A percentile compares a stretch with the other conserved stretches of the same genome.
These are phyloP conservation scores for Rhopilema esculentum DNA, from an alignment of 30 jellyfish, hydroid and myxozoan species.

Conservation along the genomic window DNA sequence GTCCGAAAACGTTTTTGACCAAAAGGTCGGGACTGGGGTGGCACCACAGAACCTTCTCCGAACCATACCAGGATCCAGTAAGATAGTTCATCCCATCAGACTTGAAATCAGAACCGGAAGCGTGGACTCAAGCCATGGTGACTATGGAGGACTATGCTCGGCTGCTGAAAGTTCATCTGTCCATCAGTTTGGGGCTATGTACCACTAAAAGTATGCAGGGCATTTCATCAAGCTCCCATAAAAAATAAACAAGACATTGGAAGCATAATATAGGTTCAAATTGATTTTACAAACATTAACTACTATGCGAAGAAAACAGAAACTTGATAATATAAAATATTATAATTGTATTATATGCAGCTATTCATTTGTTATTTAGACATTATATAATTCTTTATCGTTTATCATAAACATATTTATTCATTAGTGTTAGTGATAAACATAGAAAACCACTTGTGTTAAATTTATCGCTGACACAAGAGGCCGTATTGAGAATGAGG, in stretches of 20 bases:
- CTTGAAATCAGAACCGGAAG: slow-evolving; percentile 62
- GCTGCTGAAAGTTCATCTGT: slow-evolving; percentile 3
- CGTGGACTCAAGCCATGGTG: slow-evolving; percentile 91
- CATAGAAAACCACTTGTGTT: too few relatives aligned
- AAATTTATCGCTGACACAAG: too few relatives aligned
- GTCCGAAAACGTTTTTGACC: slow-evolving; percentile 62
- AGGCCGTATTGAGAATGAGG: too few relatives aligned
- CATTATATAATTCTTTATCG: too few relatives aligned
- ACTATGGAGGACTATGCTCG: slow-evolving; percentile 36
- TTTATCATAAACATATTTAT: too few relatives aligned
- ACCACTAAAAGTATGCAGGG: slow-evolving; percentile 54
- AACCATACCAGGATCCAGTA: slow-evolving; percentile 77
- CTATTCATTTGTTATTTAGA: too few relatives aligned
- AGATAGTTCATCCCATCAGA: slow-evolving; percentile 65
- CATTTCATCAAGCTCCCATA: slow-evolving; percentile 43
- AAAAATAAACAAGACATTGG: neutral
- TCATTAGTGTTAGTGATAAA: too few relatives aligned
- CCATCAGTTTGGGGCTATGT: slow-evolving; percentile 44
- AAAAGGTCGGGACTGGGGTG: neutral
- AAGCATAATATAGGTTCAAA: too few relatives aligned
- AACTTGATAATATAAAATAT: too few relatives aligned
- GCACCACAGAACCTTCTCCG: slow-evolving; percentile 54
- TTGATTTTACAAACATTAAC: too few relatives aligned
- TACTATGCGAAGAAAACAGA: too few relatives aligned
- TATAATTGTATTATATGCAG: too few relatives aligned